Conservation (phyloP, 2,888 invertebrate species). For the Lordiphosa andalusiaca region DNA sequence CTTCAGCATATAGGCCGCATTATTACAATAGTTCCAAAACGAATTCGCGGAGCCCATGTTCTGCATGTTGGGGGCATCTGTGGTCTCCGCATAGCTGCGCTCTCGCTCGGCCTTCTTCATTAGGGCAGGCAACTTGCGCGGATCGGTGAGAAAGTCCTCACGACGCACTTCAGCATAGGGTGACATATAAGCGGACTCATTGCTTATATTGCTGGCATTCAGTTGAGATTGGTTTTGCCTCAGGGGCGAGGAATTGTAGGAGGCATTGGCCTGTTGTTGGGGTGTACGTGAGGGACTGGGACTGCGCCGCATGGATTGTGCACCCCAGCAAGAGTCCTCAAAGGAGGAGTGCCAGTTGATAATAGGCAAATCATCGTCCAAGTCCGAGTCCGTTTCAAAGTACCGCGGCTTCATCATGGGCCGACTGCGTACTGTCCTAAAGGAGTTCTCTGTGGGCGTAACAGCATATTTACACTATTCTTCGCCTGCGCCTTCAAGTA, state of each 20-base stretch:
- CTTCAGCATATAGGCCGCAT: slow-evolving; percentile 77
- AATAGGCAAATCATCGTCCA: slow-evolving; percentile 53
- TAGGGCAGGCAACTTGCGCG: slow-evolving; percentile 75
- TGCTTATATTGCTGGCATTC: slow-evolving; percentile 70
- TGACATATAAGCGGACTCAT: slow-evolving; percentile 72
- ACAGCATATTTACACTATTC: too few species aligned
- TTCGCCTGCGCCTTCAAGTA: background rate
- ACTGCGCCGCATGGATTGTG: slow-evolving; percentile 72
- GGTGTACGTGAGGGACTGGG: slow-evolving; percentile 59
- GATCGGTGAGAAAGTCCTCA: slow-evolving; percentile 81
- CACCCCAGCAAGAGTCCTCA: slow-evolving; percentile 78
- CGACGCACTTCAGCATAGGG: slow-evolving; percentile 73
- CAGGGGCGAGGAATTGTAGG: slow-evolving; percentile 60
- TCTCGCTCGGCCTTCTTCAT: slow-evolving; percentile 61
- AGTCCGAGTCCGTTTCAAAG: slow-evolving; percentile 51
- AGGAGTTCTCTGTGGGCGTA: slow-evolving; percentile 68
- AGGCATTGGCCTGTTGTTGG: slow-evolving; percentile 58
- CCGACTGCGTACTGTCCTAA: slow-evolving; percentile 41
- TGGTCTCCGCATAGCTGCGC: slow-evolving; percentile 62
- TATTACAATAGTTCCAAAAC: slow-evolving; percentile 80
- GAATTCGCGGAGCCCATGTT: slow-evolving; percentile 73
- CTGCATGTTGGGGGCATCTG: slow-evolving; percentile 60
- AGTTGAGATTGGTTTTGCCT: slow-evolving; percentile 61
- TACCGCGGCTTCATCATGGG: slow-evolving; percentile 27
- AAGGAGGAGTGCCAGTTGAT: slow-evolving; percentile 80